Evolutionary conservation across 2,888 invertebrate species (phyloP).

Genomic region (Xiphydria camelus): DNA sequence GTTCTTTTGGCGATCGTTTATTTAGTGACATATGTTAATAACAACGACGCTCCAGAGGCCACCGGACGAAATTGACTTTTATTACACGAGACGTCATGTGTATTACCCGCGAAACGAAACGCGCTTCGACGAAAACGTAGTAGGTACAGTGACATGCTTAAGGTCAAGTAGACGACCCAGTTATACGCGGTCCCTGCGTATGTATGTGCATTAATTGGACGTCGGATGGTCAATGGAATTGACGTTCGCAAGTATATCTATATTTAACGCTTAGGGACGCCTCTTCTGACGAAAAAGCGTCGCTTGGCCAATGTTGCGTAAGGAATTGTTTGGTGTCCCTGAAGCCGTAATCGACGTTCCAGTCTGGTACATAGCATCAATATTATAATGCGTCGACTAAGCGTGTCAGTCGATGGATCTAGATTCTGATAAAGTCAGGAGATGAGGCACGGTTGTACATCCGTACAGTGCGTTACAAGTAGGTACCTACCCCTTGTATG

Average conservation of each 20-base stretch:
- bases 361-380: slow-evolving; percentile 30
- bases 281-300: background rate
- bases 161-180: slow-evolving; percentile 21
- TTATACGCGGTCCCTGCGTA: slow-evolving; percentile 7
- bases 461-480: no score
- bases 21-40: no score
- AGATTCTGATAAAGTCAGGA: background rate
- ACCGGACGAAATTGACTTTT: slow-evolving; percentile 1
- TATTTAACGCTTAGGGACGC: no score
- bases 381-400: slow-evolving; percentile 19
- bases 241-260: no score
- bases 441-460: no score
- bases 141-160: background rate
- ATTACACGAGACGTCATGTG: background rate
- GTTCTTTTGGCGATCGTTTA: background rate
- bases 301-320: slow-evolving; percentile 15
- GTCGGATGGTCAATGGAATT: slow-evolving; percentile 32
- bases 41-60: background rate
- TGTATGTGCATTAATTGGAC: slow-evolving; percentile 25
- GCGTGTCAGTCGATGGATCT: slow-evolving; percentile 10
- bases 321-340: slow-evolving; percentile 17
- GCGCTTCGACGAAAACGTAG: background rate
- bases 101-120: slow-evolving; percentile 6
- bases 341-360: slow-evolving; percentile 25
- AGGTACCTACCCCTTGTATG: no score